phyloP scores from a whole-genome alignment of 2,797 vertebrate genomes.

The Sphenopsis melanotis region DNA sequence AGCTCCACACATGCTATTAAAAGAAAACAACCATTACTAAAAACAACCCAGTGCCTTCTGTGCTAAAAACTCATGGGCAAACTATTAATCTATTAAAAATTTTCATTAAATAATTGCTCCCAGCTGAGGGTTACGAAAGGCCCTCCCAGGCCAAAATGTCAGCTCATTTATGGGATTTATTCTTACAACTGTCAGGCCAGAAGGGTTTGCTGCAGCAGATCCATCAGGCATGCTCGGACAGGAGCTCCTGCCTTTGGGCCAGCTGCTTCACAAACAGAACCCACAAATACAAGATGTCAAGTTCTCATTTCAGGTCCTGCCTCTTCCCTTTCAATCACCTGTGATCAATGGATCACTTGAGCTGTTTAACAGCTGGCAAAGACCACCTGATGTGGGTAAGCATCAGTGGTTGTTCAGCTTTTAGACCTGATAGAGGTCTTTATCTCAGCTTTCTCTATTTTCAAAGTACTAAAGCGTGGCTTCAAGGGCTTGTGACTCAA shows the following conservation, averaged over 20 bases:
- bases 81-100: conserved; percentile 24
- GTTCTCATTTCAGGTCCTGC: neutral
- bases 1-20: neutral
- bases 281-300: neutral
- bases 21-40: neutral
- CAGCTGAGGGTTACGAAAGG: conserved; percentile 2
- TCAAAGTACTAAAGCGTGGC: neutral
- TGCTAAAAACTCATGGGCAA: neutral
- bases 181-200: conserved; percentile 44
- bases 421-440: neutral
- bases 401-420: neutral
- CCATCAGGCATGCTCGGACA: neutral
- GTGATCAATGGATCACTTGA: neutral
- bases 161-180: neutral
- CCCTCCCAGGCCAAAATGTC: neutral
- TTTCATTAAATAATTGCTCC: conserved; percentile 33
- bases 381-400: neutral
- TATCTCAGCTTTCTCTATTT: conserved; percentile 17
- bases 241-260: neutral
- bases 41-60: neutral
- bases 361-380: neutral
- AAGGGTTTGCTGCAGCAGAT: conserved; percentile 13
- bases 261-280: neutral
- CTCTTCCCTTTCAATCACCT: neutral
- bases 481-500: neutral